Evolutionary conservation across 2,113 vertebrate genomes (phyloP).

Genomic region (Lepus europaeus): DNA sequence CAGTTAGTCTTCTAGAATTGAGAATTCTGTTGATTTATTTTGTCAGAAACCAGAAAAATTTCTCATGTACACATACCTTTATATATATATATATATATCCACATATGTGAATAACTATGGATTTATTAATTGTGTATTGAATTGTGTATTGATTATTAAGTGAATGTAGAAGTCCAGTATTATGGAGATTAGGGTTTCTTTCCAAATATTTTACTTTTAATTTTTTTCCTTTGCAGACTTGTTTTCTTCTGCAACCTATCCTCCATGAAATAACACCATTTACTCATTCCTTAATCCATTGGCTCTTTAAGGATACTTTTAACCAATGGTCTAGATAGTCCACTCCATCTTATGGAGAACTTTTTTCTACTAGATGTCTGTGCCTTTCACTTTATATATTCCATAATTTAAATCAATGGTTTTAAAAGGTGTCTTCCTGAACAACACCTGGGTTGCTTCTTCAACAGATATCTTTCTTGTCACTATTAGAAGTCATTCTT

Average conservation of each 20-base stretch:
- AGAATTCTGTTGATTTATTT: not conserved
- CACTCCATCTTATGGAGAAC: not conserved
- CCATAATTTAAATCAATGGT: not conserved
- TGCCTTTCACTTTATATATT: not conserved
- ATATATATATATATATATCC: not conserved
- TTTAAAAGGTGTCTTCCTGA: not conserved
- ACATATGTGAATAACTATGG: not conserved
- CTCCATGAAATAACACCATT: not conserved
- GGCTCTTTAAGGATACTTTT: too few relatives aligned
- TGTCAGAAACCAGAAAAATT: not conserved
- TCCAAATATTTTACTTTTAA: not conserved
- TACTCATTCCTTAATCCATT: not conserved
- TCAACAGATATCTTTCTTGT: not conserved
- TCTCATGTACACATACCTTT: not conserved
- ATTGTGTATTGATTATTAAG: not conserved
- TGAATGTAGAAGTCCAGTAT: not conserved
- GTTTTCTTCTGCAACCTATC: not conserved
- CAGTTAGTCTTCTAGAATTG: not conserved
- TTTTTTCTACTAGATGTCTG: not conserved
- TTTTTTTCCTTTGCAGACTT: not conserved
- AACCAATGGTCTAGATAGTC: not conserved
- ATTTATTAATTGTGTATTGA: not conserved
- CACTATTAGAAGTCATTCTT: not conserved
- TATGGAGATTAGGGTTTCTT: not conserved
- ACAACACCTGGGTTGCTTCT: not conserved